phyloP scores from a whole-genome alignment of 1,140 invertebrate genomes.

The Drosophila ambigua region DNA sequence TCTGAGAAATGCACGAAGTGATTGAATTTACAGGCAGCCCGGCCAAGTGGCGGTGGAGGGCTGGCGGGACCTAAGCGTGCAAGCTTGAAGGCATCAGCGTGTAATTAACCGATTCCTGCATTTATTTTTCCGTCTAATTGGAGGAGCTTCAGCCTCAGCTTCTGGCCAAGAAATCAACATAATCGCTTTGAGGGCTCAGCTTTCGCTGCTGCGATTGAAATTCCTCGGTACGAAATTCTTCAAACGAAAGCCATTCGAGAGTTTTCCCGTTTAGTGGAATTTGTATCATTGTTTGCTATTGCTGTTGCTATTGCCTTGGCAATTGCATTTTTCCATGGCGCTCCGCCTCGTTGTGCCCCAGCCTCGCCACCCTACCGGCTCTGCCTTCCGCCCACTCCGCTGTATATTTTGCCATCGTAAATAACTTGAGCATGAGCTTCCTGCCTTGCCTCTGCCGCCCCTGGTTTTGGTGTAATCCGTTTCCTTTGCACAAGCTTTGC shows the following conservation, averaged over 20 bases:
- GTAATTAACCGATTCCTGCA: slow-evolving; percentile 43
- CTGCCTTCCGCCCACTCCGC: neutral
- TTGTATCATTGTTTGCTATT: slow-evolving; percentile 35
- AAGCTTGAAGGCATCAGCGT: neutral
- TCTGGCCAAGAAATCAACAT: slow-evolving; percentile 61
- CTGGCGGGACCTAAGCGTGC: neutral
- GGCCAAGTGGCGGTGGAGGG: neutral
- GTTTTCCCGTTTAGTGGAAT: slow-evolving; percentile 53
- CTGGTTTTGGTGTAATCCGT: slow-evolving; percentile 29
- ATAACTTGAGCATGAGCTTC: slow-evolving; percentile 46
- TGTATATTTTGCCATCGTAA: slow-evolving; percentile 45
- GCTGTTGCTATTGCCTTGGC: slow-evolving; percentile 38
- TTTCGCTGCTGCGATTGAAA: slow-evolving; percentile 8
- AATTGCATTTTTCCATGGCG: slow-evolving; percentile 75
- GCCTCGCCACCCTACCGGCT: slow-evolving; percentile 8
- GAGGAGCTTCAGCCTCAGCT: slow-evolving; percentile 3
- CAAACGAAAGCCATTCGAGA: slow-evolving; percentile 18
- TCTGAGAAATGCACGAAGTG: slow-evolving; percentile 15
- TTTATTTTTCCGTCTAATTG: slow-evolving; percentile 30
- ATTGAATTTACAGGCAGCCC: neutral
- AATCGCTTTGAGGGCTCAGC: slow-evolving; percentile 53
- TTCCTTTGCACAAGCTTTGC: slow-evolving; percentile 24
- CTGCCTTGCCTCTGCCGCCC: slow-evolving; percentile 6
- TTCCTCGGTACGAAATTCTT: slow-evolving; percentile 47
- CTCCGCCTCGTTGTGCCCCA: neutral